A percentile compares a stretch with the other conserved stretches of the same genome.
phyloP scores from a whole-genome alignment of 37 sponge, comb jelly and placozoan genomes.

The Agelas oroides region DNA sequence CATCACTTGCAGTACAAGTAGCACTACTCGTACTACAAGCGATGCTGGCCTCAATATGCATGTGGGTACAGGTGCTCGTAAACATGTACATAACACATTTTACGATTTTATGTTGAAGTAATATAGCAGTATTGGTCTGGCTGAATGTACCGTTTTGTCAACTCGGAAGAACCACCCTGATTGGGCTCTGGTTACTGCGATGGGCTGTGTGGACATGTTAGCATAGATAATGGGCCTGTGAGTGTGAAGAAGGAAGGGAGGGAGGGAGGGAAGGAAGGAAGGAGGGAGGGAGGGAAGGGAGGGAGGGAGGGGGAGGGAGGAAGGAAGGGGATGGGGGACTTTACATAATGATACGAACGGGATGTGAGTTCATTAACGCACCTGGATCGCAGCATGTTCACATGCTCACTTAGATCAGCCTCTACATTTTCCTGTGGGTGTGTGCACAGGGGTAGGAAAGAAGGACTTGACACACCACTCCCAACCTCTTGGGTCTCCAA shows the following conservation, averaged over 20 bases:
- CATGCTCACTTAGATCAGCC: conserved; percentile 78
- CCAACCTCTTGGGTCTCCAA: no score
- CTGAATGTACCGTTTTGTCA: conserved; percentile 67
- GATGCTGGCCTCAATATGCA: no score
- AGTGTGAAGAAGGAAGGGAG: background rate
- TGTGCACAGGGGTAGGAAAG: background rate
- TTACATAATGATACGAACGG: no score
- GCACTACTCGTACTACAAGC: no score
- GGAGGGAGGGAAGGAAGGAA: background rate
- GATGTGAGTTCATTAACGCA: background rate
- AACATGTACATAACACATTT: no score
- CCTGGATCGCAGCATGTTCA: conserved; percentile 74
- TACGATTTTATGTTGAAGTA: no score
- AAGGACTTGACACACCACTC: no score
- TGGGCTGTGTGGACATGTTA: conserved; percentile 91
- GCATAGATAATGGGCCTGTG: conserved; percentile 86
- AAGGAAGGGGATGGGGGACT: no score
- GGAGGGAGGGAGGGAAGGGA: background rate
- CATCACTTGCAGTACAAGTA: no score
- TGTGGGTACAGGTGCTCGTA: no score
- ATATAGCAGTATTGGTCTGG: no score
- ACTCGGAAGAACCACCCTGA: conserved; percentile 80
- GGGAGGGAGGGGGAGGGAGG: conserved; percentile 1
- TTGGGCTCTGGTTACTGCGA: conserved; percentile 80
- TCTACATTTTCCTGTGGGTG: conserved; percentile 61